phyloP scores from a whole-genome alignment of 53 echinoderm and acorn worm genomes.

The Henricia sp. region DNA sequence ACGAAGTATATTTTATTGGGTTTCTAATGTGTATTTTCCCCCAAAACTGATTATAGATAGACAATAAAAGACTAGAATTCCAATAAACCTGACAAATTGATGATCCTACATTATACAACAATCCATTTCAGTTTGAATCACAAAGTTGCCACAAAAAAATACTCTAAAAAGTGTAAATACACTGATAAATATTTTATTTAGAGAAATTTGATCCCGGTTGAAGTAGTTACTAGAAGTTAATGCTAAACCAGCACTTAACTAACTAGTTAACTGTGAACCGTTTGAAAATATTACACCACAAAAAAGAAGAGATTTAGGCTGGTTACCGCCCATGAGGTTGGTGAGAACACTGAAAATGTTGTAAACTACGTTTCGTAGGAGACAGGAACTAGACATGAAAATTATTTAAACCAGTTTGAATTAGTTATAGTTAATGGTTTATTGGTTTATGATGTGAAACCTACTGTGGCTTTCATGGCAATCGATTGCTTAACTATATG shows the following conservation, averaged over 20 bases:
- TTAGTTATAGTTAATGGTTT: slow-evolving; percentile 51
- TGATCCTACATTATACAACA: no score
- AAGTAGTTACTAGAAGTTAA: slow-evolving; percentile 16
- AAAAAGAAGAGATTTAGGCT: slow-evolving; percentile 35
- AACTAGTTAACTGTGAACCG: slow-evolving; percentile 31
- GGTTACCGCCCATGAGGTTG: slow-evolving; percentile 43
- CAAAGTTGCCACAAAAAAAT: not conserved
- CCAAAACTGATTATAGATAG: no score
- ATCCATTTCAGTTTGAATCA: not conserved
- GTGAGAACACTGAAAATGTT: slow-evolving; percentile 10
- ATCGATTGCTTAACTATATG: slow-evolving; percentile 58
- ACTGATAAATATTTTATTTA: not conserved
- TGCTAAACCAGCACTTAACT: slow-evolving; percentile 34
- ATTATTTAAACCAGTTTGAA: slow-evolving; percentile 45
- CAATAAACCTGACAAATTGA: no score
- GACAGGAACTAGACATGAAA: slow-evolving; percentile 30
- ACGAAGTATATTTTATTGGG: not conserved
- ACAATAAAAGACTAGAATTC: no score
- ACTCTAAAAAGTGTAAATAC: slow-evolving; percentile 46
- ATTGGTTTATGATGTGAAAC: slow-evolving; percentile 53
- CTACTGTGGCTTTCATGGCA: slow-evolving; percentile 61
- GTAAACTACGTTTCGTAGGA: slow-evolving; percentile 54
- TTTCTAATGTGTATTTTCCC: no score
- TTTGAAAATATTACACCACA: slow-evolving; percentile 18
- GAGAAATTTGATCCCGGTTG: slow-evolving; percentile 23